Percentiles rank a stretch among this genome's conserved stretches.
Conservation (phyloP, 2,113 vertebrate species). For the Cyrtonyx montezumae region DNA sequence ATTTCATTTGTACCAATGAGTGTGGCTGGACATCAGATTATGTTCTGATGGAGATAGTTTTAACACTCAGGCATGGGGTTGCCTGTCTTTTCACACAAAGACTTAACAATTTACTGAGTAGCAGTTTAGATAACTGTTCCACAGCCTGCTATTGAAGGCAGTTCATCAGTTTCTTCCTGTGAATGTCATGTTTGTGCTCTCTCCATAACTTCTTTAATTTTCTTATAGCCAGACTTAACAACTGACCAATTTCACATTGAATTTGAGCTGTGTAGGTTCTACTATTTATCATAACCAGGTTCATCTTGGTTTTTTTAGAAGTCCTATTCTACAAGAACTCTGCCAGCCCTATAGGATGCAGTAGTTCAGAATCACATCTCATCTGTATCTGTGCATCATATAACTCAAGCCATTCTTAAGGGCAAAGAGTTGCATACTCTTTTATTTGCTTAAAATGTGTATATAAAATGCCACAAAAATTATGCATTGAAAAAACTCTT, state of each 20-base stretch:
- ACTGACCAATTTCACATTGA: not conserved
- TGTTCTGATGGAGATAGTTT: not conserved
- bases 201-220: not conserved
- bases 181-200: not conserved
- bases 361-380: not conserved
- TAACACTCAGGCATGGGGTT: not conserved
- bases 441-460: not conserved
- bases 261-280: not conserved
- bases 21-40: not conserved
- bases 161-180: not conserved
- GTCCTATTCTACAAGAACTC: not conserved
- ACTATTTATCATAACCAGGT: not conserved
- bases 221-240: not conserved
- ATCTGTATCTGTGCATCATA: not conserved
- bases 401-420: not conserved
- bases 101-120: not conserved
- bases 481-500: not conserved
- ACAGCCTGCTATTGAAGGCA: not conserved
- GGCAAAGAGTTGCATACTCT: not conserved
- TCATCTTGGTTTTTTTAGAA: not conserved
- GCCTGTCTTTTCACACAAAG: not conserved
- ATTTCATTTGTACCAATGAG: not conserved
- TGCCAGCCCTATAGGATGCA: not conserved
- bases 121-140: not conserved
- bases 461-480: not conserved